phyloP scores from a whole-genome alignment of 2,888 invertebrate genomes.

The Auanema sp. region DNA sequence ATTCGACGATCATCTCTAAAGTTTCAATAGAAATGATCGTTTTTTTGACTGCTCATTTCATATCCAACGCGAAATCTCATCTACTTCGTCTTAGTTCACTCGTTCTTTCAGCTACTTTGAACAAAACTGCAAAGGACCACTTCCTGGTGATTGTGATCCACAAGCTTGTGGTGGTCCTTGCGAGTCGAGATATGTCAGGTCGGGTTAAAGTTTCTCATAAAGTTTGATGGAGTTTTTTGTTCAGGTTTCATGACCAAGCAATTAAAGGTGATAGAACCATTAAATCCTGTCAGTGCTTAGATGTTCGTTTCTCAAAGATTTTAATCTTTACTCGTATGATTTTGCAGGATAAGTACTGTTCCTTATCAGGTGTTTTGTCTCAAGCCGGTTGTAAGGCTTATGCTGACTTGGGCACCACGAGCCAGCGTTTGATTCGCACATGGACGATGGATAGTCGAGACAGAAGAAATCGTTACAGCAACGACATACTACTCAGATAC shows the following conservation, averaged over 20 bases:
- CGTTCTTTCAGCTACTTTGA: no score
- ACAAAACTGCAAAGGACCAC: constrained; percentile 11
- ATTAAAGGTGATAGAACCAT: constrained; percentile 31
- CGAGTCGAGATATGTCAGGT: constrained; percentile 39
- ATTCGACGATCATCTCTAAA: no score
- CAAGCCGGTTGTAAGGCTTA: constrained; percentile 40
- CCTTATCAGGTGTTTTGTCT: constrained; percentile 40
- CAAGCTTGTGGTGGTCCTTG: constrained; percentile 34
- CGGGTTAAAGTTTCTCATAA: background rate
- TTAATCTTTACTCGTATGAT: background rate
- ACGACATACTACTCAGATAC: constrained; percentile 22
- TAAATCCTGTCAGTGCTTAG: constrained; percentile 33
- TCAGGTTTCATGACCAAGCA: constrained; percentile 31
- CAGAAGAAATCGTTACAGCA: constrained; percentile 27
- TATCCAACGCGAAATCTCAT: no score
- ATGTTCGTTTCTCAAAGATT: constrained; percentile 5
- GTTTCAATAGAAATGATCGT: no score
- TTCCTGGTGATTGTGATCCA: constrained; percentile 41
- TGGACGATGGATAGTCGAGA: constrained; percentile 40
- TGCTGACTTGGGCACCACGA: constrained; percentile 28
- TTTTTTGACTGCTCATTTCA: no score
- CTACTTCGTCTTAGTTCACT: no score
- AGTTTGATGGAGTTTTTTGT: background rate
- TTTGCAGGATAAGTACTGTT: constrained; percentile 34
- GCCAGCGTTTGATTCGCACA: constrained; percentile 35